Conservation (phyloP, 2,113 vertebrate species). For the Forbesichthys papilliferus region DNA sequence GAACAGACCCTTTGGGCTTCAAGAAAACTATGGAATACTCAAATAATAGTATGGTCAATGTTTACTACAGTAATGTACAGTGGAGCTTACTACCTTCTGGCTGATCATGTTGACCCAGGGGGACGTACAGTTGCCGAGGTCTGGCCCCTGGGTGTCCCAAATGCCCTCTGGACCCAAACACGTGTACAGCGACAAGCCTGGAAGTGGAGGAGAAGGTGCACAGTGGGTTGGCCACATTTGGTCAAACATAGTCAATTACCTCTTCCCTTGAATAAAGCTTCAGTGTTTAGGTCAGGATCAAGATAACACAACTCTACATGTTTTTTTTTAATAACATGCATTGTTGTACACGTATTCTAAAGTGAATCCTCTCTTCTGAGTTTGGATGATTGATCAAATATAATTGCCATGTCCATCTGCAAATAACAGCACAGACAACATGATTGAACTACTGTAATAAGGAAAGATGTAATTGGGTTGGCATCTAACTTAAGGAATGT, state of each 20-base stretch:
- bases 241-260: neutral
- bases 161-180: constrained; percentile 87
- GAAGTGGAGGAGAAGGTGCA: constrained; percentile 27
- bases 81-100: constrained; percentile 84
- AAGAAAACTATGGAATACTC: constrained; percentile 21
- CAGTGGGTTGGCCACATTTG: neutral
- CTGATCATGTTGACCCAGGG: constrained; percentile 94
- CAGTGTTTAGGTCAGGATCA: too few relatives aligned
- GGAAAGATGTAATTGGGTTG: constrained; percentile 45
- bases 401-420: too few relatives aligned
- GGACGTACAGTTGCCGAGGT: constrained; percentile 97
- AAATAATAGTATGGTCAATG: neutral
- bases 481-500: constrained; percentile 36
- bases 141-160: constrained; percentile 93
- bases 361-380: too few relatives aligned
- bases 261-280: neutral
- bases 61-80: too few relatives aligned
- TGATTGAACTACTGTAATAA: constrained; percentile 19
- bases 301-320: neutral
- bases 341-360: too few relatives aligned
- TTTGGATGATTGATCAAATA: too few relatives aligned
- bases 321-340: neutral
- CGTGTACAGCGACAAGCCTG: constrained; percentile 87
- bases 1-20: constrained; percentile 26
- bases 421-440: neutral